Evolutionary conservation across 2,888 invertebrate species (phyloP).

Genomic region (Parasteatoda lunata): DNA sequence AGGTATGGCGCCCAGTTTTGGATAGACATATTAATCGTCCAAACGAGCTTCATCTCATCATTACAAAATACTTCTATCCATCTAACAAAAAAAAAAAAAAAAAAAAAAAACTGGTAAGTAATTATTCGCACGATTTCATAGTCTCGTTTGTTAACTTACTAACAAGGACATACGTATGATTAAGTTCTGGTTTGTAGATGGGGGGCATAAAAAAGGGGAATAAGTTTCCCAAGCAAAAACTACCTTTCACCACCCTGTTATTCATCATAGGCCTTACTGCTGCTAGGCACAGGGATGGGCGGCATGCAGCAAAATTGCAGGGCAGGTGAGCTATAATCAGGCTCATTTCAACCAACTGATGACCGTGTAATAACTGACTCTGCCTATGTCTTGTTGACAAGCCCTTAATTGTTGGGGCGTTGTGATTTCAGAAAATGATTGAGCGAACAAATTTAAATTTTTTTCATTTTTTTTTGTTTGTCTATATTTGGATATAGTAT

Average conservation of each 20-base stretch:
- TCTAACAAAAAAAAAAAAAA: constrained; percentile 7
- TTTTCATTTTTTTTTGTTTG: constrained; percentile 1
- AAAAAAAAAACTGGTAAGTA: constrained; percentile 20
- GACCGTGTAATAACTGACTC: constrained; percentile 63
- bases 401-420: constrained; percentile 66
- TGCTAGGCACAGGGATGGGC: constrained; percentile 33
- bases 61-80: not conserved
- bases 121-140: constrained; percentile 59
- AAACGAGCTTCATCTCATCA: not conserved
- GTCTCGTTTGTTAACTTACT: constrained; percentile 22
- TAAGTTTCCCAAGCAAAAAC: constrained; percentile 22
- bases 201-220: not conserved
- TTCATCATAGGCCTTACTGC: constrained; percentile 55
- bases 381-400: constrained; percentile 54
- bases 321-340: constrained; percentile 66
- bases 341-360: constrained; percentile 63
- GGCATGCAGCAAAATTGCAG: constrained; percentile 53
- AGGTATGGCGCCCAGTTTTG: not conserved
- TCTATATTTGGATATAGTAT: no score
- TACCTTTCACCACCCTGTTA: constrained; percentile 68
- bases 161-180: constrained; percentile 64
- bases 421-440: constrained; percentile 53
- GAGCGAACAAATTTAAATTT: constrained; percentile 55
- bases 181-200: constrained; percentile 35
- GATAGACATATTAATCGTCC: not conserved